A percentile compares a stretch with the other conserved stretches of the same genome.
These are phyloP conservation scores for Xestia xanthographa DNA, from an alignment of 2,888 invertebrate genomes.

Conservation along the genomic window DNA sequence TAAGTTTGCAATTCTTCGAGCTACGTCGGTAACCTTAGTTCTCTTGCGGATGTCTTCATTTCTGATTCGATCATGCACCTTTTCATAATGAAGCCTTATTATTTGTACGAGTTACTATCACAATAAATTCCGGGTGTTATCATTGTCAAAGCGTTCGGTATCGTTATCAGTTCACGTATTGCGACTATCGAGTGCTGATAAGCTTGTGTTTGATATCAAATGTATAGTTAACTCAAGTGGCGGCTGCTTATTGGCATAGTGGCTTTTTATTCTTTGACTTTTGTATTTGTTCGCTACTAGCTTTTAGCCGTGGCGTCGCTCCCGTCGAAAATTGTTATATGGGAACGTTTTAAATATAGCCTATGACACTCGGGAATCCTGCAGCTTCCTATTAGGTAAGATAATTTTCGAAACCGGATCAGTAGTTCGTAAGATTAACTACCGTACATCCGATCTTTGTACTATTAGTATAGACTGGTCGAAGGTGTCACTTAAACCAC, in stretches of 20 bases:
- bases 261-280: neutral
- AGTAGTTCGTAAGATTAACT: neutral
- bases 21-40: too few relatives aligned
- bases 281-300: neutral
- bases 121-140: slow-evolving; percentile 52
- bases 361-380: neutral
- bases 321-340: neutral
- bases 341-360: neutral
- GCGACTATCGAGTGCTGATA: slow-evolving; percentile 54
- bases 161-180: slow-evolving; percentile 56
- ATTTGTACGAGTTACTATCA: slow-evolving; percentile 20
- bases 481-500: neutral
- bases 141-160: slow-evolving; percentile 60
- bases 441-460: neutral
- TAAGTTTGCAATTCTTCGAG: too few relatives aligned
- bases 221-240: slow-evolving; percentile 46
- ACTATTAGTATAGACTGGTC: neutral
- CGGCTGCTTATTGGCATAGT: slow-evolving; percentile 39
- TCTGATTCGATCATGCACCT: neutral
- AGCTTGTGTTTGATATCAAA: slow-evolving; percentile 42
- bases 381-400: neutral
- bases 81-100: slow-evolving; percentile 19
- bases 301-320: neutral
- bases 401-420: neutral
- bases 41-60: too few relatives aligned